Conservation (phyloP, 2,888 invertebrate genomes). For the Caenorhabditis zanzibari region DNA sequence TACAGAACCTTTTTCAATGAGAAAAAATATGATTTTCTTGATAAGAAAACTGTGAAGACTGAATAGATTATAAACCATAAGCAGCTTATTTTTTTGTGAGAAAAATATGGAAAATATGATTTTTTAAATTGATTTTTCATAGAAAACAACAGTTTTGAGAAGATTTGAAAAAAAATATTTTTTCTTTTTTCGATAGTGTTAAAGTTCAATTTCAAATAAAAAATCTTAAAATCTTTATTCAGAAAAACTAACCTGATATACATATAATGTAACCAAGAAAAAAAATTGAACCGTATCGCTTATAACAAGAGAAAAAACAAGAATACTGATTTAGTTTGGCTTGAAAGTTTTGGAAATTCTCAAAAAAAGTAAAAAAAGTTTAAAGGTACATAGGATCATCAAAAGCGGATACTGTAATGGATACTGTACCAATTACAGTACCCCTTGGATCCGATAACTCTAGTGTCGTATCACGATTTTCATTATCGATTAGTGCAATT, state of each 20-base stretch:
- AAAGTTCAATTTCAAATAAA: no score
- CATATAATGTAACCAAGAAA: constrained; percentile 33
- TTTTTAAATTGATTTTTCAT: no score
- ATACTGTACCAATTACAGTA: constrained; percentile 42
- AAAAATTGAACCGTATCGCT: constrained; percentile 35
- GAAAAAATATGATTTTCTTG: no score
- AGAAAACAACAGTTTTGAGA: no score
- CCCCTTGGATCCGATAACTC: constrained; percentile 54
- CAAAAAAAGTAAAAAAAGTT: constrained; percentile 4
- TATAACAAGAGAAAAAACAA: constrained; percentile 32
- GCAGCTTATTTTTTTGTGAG: no score
- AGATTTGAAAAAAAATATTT: no score
- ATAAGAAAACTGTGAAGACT: no score
- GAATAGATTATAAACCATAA: no score
- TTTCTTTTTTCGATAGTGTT: no score
- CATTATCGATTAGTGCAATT: constrained; percentile 64
- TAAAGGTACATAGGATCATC: constrained; percentile 74
- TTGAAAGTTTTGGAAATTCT: constrained; percentile 8
- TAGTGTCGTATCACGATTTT: constrained; percentile 54
- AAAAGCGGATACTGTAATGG: constrained; percentile 65
- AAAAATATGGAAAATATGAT: no score
- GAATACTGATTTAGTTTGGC: constrained; percentile 49
- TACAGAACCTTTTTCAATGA: no score
- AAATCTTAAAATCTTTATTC: background rate
- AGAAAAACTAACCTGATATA: constrained; percentile 40